Percentiles rank a stretch among this genome's conserved stretches.
These are phyloP conservation scores for Cryptocheilus praepositus DNA, from an alignment of 2,888 invertebrate genomes.

Conservation along the genomic window DNA sequence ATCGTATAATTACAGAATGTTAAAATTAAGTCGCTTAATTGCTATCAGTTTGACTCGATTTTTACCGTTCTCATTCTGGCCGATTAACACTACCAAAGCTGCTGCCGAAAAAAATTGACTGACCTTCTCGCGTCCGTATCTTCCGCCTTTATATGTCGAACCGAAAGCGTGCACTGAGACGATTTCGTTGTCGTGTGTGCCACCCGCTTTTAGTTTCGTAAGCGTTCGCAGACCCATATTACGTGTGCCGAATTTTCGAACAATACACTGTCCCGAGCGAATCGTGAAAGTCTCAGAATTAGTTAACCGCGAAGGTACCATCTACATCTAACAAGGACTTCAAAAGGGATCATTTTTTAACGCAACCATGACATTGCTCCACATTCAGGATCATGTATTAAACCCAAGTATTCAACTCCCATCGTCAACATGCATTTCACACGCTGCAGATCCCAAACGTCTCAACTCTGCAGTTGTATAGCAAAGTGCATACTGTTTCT, in stretches of 20 bases:
- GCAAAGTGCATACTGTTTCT: no score
- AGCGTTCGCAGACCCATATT: slow-evolving; percentile 45
- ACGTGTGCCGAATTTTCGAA: slow-evolving; percentile 44
- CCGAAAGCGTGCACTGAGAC: slow-evolving; percentile 48
- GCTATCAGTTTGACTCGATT: no score
- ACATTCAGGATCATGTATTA: no score
- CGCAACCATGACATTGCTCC: no score
- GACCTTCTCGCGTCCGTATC: slow-evolving; percentile 31
- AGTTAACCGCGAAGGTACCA: background rate
- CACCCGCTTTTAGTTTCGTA: slow-evolving; percentile 45
- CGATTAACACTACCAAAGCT: slow-evolving; percentile 22
- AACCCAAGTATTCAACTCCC: no score
- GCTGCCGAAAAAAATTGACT: slow-evolving; percentile 43
- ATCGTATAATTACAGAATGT: no score
- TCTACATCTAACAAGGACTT: background rate
- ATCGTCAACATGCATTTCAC: no score
- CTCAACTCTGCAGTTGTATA: no score
- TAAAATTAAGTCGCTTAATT: no score
- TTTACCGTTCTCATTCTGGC: slow-evolving; percentile 46
- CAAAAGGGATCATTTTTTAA: no score
- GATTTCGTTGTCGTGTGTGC: slow-evolving; percentile 48
- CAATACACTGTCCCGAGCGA: background rate
- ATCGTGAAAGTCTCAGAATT: background rate
- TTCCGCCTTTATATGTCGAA: slow-evolving; percentile 55
- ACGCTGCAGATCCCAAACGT: no score